Evolutionary conservation across 2,888 invertebrate species (phyloP).

Genomic region (Loripinus fragilis): DNA sequence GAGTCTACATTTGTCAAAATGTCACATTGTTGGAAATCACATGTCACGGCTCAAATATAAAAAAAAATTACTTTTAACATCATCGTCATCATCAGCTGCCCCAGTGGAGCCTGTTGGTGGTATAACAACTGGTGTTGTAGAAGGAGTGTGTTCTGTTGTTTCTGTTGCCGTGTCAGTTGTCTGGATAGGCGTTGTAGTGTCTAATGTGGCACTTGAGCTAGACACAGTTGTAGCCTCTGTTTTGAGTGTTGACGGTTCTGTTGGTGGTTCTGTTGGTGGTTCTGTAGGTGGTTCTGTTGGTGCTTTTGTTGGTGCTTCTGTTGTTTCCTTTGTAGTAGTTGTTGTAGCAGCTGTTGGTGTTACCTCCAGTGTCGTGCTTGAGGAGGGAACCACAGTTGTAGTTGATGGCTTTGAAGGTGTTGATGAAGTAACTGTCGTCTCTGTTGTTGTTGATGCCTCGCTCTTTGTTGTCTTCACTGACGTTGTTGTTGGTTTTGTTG

Average conservation of each 20-base stretch:
- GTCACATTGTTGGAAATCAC: background rate
- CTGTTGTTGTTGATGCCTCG: constrained; percentile 3
- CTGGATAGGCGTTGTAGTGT: background rate
- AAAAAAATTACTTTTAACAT: background rate
- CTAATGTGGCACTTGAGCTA: no score
- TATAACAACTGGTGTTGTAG: background rate
- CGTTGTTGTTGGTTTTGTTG: background rate
- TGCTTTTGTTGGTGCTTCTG: background rate
- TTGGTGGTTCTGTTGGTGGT: no score
- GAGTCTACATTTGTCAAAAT: background rate
- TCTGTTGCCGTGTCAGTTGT: background rate
- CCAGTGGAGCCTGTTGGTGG: background rate
- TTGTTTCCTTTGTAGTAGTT: constrained; percentile 10
- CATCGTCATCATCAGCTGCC: background rate
- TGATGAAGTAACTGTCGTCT: background rate
- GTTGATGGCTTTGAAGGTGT: constrained; percentile 14
- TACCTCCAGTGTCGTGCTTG: background rate
- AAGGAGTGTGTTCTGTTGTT: constrained; percentile 3
- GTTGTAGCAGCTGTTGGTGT: background rate
- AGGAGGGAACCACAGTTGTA: background rate
- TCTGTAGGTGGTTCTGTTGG: background rate
- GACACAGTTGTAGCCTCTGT: background rate
- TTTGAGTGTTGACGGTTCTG: background rate
- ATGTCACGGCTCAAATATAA: no score
- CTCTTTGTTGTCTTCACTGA: no score